Base-by-base conservation (phyloP, 2,888 invertebrate genomes). In the Erebia aethiops region DNA sequence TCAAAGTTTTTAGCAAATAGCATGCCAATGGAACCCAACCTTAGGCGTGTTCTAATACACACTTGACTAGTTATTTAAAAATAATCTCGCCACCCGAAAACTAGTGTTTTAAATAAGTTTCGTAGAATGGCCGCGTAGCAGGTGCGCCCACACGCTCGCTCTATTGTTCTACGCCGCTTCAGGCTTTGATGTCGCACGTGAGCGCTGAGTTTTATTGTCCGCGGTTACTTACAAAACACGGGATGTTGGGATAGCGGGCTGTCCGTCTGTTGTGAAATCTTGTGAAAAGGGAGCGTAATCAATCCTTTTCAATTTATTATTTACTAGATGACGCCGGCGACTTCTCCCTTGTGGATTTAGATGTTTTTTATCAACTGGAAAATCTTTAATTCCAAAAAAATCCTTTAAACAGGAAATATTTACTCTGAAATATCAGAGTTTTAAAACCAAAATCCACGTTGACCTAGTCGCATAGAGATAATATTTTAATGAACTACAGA, bases 111-210 rank as follows among this genome's bases (percentile, higher is more conserved):
- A 68, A 62, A 75, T 71, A 71, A 75, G 71, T 69, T 87, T 87
- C 87, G 70, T 49, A 78, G 87, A 88, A 88, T 76, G 76, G 70
- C 69, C 74, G 73, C 69, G 69, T 71, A 81, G 78, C 89, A 88
- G 89, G 87, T 89, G 89, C 76, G 67, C 72, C 67, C 81, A 77
- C 46, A 67, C 76, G 51, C 71, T 67, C 66, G 63, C 77, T 78
- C 80, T 81, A 79, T 79, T 78, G 80, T 77, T 78, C 67, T 68
- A 66, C 69, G 56, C 72, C 52, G 73, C 70, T 72, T 71, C 67
- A 54, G 63, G 71, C 81, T 81, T 81, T 81, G 81, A 80, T 77
- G 80, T 80, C 71, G 74, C 78, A 51, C 69, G 78, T 78, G 77
- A 80, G 49, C 67, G 69, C 66, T 67, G 62, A 66, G 64, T 71